Evolutionary conservation across 2,113 vertebrate species (phyloP).

Genomic region (Drymodes brunneopygia): DNA sequence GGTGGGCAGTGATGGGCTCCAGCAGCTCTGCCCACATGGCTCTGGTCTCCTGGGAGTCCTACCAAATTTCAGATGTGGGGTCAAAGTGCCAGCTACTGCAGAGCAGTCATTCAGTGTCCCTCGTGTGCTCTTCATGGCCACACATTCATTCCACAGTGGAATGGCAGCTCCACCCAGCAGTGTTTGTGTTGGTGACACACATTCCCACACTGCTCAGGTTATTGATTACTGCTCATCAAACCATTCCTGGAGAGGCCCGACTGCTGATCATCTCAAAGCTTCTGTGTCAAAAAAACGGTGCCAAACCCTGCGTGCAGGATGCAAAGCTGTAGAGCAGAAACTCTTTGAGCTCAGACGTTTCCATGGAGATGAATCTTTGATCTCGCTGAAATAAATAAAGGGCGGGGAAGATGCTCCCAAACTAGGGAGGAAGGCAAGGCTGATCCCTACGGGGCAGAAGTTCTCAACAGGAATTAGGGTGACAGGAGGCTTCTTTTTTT

Average conservation of each 20-base stretch:
- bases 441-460: background rate
- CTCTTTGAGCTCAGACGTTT: constrained; percentile 59
- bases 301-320: background rate
- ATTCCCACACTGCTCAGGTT: accelerated
- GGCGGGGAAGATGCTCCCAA: constrained; percentile 33
- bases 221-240: background rate
- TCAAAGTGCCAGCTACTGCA: background rate
- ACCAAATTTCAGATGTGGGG: background rate
- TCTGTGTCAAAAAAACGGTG: background rate
- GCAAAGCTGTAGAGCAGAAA: constrained; percentile 40
- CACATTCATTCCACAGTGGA: too few species aligned
- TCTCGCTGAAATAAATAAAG: constrained; percentile 30
- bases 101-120: accelerated
- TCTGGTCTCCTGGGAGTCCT: background rate
- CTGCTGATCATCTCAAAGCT: background rate
- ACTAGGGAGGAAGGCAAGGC: background rate
- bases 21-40: background rate
- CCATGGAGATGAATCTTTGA: constrained; percentile 71
- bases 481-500: background rate
- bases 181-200: background rate
- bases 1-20: accelerated
- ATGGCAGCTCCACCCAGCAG: accelerated
- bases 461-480: background rate
- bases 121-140: background rate
- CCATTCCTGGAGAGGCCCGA: background rate